Evolutionary conservation across 2,113 vertebrate genomes (phyloP), one percentile per base, ranked within the genome.

Genomic region (Brachyhypopomus occidentalis): DNA sequence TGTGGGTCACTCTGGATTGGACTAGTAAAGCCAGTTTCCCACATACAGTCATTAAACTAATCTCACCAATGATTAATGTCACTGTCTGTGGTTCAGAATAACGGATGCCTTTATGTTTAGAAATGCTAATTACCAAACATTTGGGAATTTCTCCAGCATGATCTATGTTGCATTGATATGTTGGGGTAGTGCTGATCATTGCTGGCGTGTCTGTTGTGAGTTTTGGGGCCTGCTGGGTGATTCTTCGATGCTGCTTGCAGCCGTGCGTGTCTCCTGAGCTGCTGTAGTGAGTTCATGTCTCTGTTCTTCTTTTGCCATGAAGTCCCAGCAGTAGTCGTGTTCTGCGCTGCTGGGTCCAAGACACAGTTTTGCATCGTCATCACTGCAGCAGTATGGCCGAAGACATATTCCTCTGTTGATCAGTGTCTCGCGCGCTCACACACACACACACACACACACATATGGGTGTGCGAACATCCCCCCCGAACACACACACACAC

Each of bases 321-420:
- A 64, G 62, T 27, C 14, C 27, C 69, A 25, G 27, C 48, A 27
- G 71, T 34, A 41, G 63, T 27, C 2, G 52, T 59, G 64, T 22
- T 48, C 34, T 63, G 36, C 60, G 20, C 16, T 81, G 64, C 62
- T 67, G 62, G 34, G 70, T 45, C 22, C 16, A 45, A 20, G 36
- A 4, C 66, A n/a, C 74, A 82, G 52, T 27, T n/a, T 36, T 83
- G 81, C 75, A 19, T 45, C 52, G 59, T 83, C 81, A 82, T 82
- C 81, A 83, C 59, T 78, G 75, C 67, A 72, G 58, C 75, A 83
- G 20, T 34, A 58, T 55, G 45, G 64, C 80, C 38, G 48, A 74
- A 80, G 25, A 74, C 71, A 55, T 48, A 63, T 22, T 63, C 22
- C 59, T 62, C 59, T 62, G 59, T 62, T 62, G 59, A 62, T 23